Evolutionary conservation across 37 sponge, comb jelly and placozoan genomes (phyloP).

Genomic region (Chondrosia reniformis): DNA sequence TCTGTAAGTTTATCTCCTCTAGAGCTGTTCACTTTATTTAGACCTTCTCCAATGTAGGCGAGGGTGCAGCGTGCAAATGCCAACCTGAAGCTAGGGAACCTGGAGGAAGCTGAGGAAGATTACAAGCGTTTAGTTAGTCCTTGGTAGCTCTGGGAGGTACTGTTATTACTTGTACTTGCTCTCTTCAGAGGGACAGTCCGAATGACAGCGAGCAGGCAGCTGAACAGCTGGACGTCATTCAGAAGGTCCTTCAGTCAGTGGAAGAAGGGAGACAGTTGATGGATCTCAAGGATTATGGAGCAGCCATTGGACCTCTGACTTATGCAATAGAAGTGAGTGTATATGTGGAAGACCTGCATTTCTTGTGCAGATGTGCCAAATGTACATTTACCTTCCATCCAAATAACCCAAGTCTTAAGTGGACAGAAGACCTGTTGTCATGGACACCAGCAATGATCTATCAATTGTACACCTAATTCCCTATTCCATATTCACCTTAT

Average conservation of each 20-base stretch:
- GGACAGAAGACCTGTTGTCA: too few species aligned
- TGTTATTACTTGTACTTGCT: not conserved
- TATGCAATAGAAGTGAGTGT: conserved; percentile 58
- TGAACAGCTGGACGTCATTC: conserved; percentile 16
- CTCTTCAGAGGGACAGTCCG: not conserved
- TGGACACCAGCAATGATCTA: too few species aligned
- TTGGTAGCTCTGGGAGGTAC: not conserved
- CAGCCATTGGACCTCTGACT: conserved; percentile 43
- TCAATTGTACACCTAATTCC: too few species aligned
- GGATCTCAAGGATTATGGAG: conserved; percentile 25
- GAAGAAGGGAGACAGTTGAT: conserved; percentile 13
- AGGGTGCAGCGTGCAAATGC: conserved; percentile 79
- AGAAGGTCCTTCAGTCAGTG: not conserved
- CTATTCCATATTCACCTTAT: too few species aligned
- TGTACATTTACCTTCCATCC: too few species aligned
- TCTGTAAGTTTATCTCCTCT: conserved; percentile 32
- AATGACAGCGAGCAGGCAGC: not conserved
- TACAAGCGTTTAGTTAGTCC: conserved; percentile 50
- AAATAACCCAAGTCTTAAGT: too few species aligned
- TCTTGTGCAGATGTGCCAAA: not conserved
- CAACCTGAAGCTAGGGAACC: conserved; percentile 74
- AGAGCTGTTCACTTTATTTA: not conserved
- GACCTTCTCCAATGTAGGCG: conserved; percentile 28
- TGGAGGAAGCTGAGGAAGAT: conserved; percentile 67
- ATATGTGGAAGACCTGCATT: not conserved